Base-by-base conservation (phyloP, 1,140 invertebrate genomes). In the Musca vetustissima region DNA sequence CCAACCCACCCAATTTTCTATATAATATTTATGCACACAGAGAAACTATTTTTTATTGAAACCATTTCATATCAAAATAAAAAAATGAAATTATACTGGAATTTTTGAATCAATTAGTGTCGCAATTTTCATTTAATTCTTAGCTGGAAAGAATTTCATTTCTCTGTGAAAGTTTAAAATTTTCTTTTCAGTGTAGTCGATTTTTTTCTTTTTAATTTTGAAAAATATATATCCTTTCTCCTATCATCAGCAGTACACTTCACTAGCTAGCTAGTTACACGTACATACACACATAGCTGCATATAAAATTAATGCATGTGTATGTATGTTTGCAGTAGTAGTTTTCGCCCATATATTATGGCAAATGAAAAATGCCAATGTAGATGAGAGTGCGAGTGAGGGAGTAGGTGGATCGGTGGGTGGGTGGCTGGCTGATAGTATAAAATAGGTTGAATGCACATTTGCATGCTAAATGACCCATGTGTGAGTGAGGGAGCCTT, bases 151-250 rank as follows among this genome's bases (percentile, higher is more conserved):
- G n/a, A n/a, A n/a, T n/a, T n/a, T n/a, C n/a, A n/a, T n/a, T n/a
- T n/a, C n/a, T n/a, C n/a, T n/a, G n/a, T n/a, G n/a, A n/a, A n/a
- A n/a, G 55, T 59, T 28, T 28, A 8, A 28, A 61, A 55, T 36
- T 61, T 61, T 43, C 17, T 9, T 43, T 61, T 21, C n/a, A 43
- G 57, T 61, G 57, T 61, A n/a, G n/a, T n/a, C n/a, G n/a, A n/a
- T n/a, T n/a, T n/a, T n/a, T n/a, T n/a, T n/a, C n/a, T n/a, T n/a
- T n/a, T n/a, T n/a, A 61, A 15, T 43, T 9, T 43, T 43, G 28
- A 28, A 8, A 28, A 4, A 28, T 28, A 11, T 43, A 11, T 43
- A 43, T 61, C 57, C 57, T 21, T 61, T 61, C 28, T 17, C 36
- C 17, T 61, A 21, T 32, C 28, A 19, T 52, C 49, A 59, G 52